Evolutionary conservation across 1,140 invertebrate genomes (phyloP), one percentile per base, ranked within the genome.

Genomic region (Patella vulgata): DNA sequence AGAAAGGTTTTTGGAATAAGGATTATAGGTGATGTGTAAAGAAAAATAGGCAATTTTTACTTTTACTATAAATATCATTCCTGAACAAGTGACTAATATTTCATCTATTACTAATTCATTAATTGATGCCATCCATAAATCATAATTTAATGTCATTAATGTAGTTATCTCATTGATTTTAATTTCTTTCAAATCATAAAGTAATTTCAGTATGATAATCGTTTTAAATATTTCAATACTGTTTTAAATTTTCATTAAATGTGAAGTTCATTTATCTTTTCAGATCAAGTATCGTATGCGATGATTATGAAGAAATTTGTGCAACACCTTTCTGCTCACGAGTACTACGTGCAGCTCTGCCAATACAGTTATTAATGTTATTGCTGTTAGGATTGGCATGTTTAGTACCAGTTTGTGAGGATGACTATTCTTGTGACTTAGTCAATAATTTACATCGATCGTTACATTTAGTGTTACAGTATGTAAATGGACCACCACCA

Each of bases 401-500:
- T 31, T 86, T 97, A 67, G 90, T 96, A 40, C 94, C 95, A 50
- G 89, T 90, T 76, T 88, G 89, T 67, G 92, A 94, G 83, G 91
- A 95, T 74, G 93, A 95, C 79, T 91, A 91, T 80, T 91, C 90
- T 64, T 93, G 92, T 81, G 91, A 91, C 80, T 86, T 94, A 68
- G 88, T 89, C 60, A 94, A 95, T 77, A 93, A 90, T 62, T 91
- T 96, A 63, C 83, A 80, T 11, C 86, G 88, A 63, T 91, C 91
- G 71, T 88, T 97, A 23, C 91, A 93, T 60, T 93, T 94, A 23
- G 90, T 95, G 83, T 87, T 97, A 68, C 88, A 90, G 28, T 96
- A 95, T 84, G 90, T 91, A 27, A 89, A 96, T 76, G 94, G 94
- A 60, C 93, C 93, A 28, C 94, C 94, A 43, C 94, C 95, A 25